Conservation (phyloP, 2,113 vertebrate species). For the Furnarius figulus region DNA sequence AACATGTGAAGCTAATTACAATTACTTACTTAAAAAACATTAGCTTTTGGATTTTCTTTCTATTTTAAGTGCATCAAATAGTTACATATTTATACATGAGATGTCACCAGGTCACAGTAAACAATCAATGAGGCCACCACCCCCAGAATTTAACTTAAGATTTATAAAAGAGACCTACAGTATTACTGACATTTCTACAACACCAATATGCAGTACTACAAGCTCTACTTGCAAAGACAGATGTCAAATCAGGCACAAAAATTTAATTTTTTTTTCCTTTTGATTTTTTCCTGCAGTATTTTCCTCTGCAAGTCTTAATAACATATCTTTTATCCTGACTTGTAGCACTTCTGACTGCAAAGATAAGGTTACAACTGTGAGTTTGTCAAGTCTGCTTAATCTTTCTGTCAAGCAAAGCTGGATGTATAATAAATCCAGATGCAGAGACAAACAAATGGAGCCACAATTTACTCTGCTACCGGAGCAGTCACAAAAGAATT, state of each 20-base stretch:
- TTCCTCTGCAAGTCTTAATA: neutral
- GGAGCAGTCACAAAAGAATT: neutral
- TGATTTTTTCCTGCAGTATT: neutral
- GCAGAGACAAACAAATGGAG: neutral
- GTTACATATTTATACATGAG: neutral
- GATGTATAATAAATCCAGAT: neutral
- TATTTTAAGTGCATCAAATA: neutral
- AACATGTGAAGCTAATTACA: neutral
- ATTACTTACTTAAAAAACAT: neutral
- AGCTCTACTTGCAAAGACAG: neutral
- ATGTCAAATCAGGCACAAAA: neutral
- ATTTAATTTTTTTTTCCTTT: neutral
- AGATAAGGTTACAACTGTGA: neutral
- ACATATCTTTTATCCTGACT: neutral
- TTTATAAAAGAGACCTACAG: neutral
- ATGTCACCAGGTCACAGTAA: neutral
- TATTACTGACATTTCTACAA: neutral
- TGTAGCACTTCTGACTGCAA: neutral
- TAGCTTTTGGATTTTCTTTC: neutral
- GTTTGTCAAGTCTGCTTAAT: neutral
- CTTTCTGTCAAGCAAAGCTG: neutral
- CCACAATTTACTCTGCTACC: neutral
- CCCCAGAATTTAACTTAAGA: neutral
- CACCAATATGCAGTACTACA: neutral
- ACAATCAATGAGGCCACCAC: neutral